A percentile compares a stretch with the other conserved stretches of the same genome.
Conservation (phyloP, 2,888 invertebrate genomes). For the Carabus problematicus region DNA sequence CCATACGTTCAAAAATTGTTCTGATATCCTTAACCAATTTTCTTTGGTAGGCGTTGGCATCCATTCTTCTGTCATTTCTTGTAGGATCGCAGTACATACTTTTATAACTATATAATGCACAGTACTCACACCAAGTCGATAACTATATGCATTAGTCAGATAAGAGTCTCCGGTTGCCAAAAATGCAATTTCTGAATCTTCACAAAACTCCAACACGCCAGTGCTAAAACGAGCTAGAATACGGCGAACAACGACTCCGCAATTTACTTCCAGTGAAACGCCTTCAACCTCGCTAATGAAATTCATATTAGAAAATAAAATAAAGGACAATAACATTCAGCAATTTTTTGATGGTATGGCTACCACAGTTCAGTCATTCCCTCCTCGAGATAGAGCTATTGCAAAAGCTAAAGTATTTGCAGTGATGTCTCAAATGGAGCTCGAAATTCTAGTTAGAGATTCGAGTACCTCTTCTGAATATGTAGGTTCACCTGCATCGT, state of each 20-base stretch:
- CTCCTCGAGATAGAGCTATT: conserved; percentile 4
- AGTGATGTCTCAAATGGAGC: conserved; percentile 26
- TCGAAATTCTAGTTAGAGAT: conserved; percentile 21
- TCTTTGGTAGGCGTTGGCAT: too few species aligned
- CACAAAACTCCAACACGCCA: conserved; percentile 3
- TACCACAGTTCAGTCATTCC: conserved; percentile 30
- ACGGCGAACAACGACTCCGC: not conserved
- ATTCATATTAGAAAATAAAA: conserved; percentile 30
- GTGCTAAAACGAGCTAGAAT: not conserved
- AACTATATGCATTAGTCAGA: conserved; percentile 44
- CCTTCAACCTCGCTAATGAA: conserved; percentile 31
- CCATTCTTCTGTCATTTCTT: conserved; percentile 34
- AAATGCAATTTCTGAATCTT: conserved; percentile 16
- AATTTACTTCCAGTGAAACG: conserved; percentile 9
- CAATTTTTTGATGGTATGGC: conserved; percentile 33
- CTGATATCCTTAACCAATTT: too few species aligned
- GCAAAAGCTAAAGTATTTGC: conserved; percentile 32
- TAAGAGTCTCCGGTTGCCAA: conserved; percentile 46
- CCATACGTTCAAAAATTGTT: too few species aligned
- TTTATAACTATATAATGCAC: conserved; percentile 46
- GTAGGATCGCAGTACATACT: conserved; percentile 44
- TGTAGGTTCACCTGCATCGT: not conserved
- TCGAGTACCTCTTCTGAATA: not conserved
- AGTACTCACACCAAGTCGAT: conserved; percentile 46
- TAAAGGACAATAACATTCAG: conserved; percentile 25